Percentiles rank a stretch among this genome's conserved stretches.
phyloP scores from a whole-genome alignment of 1,140 invertebrate species.

The Lordiphosa clarofinis region DNA sequence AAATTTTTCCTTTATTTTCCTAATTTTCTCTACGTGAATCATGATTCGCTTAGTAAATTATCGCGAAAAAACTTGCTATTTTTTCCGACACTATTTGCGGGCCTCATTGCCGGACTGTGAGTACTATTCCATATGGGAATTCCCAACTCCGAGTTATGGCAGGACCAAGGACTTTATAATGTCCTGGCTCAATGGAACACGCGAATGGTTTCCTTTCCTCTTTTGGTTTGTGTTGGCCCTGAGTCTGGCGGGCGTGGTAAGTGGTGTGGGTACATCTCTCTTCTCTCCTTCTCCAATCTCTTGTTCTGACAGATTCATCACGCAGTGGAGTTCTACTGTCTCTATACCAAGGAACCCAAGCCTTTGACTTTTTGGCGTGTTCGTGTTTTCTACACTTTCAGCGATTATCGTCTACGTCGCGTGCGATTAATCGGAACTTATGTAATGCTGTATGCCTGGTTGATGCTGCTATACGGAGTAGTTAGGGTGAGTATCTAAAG shows the following conservation, averaged over 20 bases:
- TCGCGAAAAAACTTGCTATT: background rate
- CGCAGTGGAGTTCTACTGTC: background rate
- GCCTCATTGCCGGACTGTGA: background rate
- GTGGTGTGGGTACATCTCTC: background rate
- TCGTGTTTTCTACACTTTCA: background rate
- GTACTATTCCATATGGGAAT: background rate
- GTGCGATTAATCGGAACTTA: background rate
- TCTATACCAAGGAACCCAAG: background rate
- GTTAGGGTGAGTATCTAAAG: background rate
- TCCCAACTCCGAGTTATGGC: background rate
- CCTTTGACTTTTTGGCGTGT: constrained; percentile 1
- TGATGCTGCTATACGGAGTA: background rate
- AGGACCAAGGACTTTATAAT: background rate
- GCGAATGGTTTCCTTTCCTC: background rate
- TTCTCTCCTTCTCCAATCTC: too few relatives aligned
- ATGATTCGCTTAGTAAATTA: background rate
- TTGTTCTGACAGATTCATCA: background rate
- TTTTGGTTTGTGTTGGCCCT: background rate
- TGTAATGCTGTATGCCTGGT: background rate
- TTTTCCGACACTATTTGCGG: background rate
- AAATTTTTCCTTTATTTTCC: background rate
- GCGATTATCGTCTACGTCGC: background rate
- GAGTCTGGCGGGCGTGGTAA: background rate
- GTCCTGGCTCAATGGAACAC: background rate
- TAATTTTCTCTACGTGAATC: background rate